Base-by-base conservation (phyloP, 2,113 vertebrate genomes). In the Sorex araneus region DNA sequence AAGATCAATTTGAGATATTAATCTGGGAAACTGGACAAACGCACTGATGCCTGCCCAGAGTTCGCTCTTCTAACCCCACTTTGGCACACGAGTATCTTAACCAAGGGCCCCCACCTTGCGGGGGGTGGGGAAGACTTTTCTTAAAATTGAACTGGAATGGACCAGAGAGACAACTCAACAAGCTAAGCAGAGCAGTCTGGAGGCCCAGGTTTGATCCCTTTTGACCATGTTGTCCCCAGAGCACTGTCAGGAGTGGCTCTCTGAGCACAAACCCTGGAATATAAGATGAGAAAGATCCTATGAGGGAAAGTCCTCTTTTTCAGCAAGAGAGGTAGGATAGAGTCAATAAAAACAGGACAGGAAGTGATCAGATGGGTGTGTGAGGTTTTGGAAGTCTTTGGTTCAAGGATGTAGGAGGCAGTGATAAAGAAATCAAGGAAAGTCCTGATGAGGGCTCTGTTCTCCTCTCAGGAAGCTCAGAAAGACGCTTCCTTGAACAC, bases 341-440 rank as follows among this genome's bases (percentile, higher is more conserved):
- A 63, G 74, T 23, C 13, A 80, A 40, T 4, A 27, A 84, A 21
- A 69, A 32, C 6, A 54, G 19, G 32, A 75, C 64, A 43, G 63
- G 87, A 45, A n/a, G 70, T 23, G 84, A 69, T 43, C n/a, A 83
- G 28, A 30, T 50, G 32, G 2, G 63, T 60, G 30, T 34, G 45
- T 21, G 67, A 21, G 27, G 25, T 86, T 89, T 70, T 32, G 32
- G 16, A 76, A 76, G 63, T 66, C 76, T 34, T 89, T 91, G 74
- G 63, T 75, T 43, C 9, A 40, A 91, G 88, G 66, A 30, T 54
- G 19, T 45, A 76, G 32, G 27, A 80, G 34, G 13, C 10, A 8
- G 63, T 40, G 40, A 40, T 40, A 40, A 36, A 47, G 54, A 32
- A 74, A 57, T 83, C 57, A 60, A 6, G 13, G 70, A 74, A 85